Percentiles rank a stretch among this genome's conserved stretches.
phyloP scores from a whole-genome alignment of 37 sponge, comb jelly and placozoan species.

The Crambe crambe region DNA sequence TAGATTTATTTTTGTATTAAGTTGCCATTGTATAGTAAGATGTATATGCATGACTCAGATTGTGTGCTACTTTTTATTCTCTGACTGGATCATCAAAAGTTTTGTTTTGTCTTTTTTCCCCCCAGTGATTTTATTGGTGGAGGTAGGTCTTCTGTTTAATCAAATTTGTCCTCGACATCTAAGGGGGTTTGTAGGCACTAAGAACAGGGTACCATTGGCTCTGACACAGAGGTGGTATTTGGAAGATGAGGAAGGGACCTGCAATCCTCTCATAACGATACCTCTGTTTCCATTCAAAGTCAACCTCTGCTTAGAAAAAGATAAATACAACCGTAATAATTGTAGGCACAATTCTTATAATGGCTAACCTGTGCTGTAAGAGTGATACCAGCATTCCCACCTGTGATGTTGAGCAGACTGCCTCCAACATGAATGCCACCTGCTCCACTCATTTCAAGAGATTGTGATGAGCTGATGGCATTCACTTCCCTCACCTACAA shows the following conservation, averaged over 20 bases:
- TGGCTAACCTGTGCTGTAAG: not conserved
- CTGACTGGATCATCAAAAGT: no score
- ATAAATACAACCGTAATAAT: not conserved
- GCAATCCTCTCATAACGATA: not conserved
- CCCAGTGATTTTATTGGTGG: no score
- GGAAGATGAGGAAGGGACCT: not conserved
- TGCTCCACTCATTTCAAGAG: not conserved
- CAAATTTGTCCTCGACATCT: constrained; percentile 30
- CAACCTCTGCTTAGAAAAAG: not conserved
- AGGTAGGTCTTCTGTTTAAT: no score
- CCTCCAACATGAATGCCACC: not conserved
- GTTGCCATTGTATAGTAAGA: no score
- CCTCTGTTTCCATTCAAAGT: not conserved
- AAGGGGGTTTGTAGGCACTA: constrained; percentile 23
- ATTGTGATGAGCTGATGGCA: no score
- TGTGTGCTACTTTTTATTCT: no score
- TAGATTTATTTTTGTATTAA: no score
- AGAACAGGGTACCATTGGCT: constrained; percentile 50
- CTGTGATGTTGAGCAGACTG: not conserved
- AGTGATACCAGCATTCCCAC: not conserved
- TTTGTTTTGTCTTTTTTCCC: no score
- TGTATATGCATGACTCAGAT: no score
- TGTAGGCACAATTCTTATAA: no score
- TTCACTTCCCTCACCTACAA: not conserved
- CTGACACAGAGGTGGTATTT: constrained; percentile 55